Conservation (phyloP, 2,888 invertebrate species). For the Dolomedes plantarius region DNA sequence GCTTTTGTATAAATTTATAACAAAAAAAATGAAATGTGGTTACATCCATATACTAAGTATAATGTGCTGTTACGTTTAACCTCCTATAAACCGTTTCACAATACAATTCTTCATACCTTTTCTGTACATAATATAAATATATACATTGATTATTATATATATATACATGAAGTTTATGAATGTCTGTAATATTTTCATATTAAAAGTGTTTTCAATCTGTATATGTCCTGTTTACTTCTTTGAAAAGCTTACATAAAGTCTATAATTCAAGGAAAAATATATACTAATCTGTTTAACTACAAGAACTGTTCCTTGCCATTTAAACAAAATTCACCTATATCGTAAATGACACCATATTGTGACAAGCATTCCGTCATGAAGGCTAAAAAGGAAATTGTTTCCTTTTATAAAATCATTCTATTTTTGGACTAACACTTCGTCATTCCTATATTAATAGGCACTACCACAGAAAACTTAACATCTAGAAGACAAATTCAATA, state of each 20-base stretch:
- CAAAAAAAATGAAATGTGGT: not conserved
- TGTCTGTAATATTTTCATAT: slow-evolving; percentile 71
- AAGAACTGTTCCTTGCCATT: too few relatives aligned
- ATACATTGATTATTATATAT: slow-evolving; percentile 66
- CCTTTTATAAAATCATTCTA: too few relatives aligned
- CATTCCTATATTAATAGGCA: too few relatives aligned
- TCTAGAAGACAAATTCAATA: too few relatives aligned
- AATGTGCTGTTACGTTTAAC: slow-evolving; percentile 37
- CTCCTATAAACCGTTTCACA: slow-evolving; percentile 40
- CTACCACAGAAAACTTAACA: too few relatives aligned
- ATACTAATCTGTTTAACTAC: too few relatives aligned
- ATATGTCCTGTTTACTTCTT: slow-evolving; percentile 13
- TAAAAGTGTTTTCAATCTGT: slow-evolving; percentile 70
- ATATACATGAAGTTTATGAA: slow-evolving; percentile 68
- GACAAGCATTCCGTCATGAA: too few relatives aligned
- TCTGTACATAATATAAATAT: slow-evolving; percentile 70
- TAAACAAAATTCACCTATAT: too few relatives aligned
- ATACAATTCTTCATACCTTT: slow-evolving; percentile 39
- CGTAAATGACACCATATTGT: too few relatives aligned
- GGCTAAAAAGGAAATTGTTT: too few relatives aligned
- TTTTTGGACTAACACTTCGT: too few relatives aligned
- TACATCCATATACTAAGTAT: slow-evolving; percentile 42
- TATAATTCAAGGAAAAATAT: too few relatives aligned
- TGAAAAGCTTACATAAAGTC: not conserved
- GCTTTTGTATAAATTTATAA: slow-evolving; percentile 32